A percentile compares a stretch with the other conserved stretches of the same genome.
Conservation (phyloP, 2,888 invertebrate genomes). For the Pelosia muscerda region DNA sequence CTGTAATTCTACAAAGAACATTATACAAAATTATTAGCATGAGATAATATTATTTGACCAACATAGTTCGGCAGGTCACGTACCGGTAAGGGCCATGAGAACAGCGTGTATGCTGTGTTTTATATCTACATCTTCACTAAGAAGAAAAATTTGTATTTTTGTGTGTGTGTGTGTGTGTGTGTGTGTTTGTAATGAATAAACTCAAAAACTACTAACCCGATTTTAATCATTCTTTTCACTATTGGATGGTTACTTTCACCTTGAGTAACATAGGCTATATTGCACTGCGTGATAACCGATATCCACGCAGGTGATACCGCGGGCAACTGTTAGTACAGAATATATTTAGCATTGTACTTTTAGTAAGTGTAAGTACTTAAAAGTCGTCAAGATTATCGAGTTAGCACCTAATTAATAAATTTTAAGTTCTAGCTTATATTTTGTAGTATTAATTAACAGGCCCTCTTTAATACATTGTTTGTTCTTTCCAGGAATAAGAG, state of each 20-base stretch:
- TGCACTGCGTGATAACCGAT: too few relatives aligned
- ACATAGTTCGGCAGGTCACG: conserved; percentile 34
- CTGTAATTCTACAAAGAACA: conserved; percentile 10
- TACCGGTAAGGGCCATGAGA: conserved; percentile 26
- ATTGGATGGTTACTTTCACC: too few relatives aligned
- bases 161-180: too few relatives aligned
- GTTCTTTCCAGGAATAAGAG: neutral
- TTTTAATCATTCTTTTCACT: too few relatives aligned
- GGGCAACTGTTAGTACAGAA: too few relatives aligned
- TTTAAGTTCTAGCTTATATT: neutral
- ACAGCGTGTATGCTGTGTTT: neutral
- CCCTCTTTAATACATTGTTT: neutral
- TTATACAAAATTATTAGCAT: conserved; percentile 10
- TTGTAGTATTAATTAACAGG: neutral
- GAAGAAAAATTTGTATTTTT: too few relatives aligned
- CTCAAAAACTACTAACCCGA: too few relatives aligned
- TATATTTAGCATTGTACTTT: too few relatives aligned
- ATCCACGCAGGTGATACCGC: too few relatives aligned
- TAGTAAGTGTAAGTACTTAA: neutral
- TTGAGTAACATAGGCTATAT: too few relatives aligned
- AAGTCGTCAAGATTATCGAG: neutral
- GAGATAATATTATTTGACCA: conserved; percentile 30
- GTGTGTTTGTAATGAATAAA: too few relatives aligned
- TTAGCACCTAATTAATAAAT: neutral
- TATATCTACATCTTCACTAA: too few relatives aligned